phyloP scores from a whole-genome alignment of 1,140 invertebrate species.

The Papilio polyxenes region DNA sequence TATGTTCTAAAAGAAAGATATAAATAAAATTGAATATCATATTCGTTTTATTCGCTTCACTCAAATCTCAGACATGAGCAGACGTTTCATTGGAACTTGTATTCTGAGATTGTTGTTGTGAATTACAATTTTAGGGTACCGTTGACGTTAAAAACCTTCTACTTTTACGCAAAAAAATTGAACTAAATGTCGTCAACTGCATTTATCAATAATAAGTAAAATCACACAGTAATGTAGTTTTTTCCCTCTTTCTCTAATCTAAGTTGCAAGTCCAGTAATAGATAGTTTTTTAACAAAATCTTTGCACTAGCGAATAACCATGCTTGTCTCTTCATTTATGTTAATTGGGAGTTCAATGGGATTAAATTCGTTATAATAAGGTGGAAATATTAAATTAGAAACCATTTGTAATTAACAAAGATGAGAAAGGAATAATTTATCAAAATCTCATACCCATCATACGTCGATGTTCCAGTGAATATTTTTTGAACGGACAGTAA shows the following conservation, averaged over 20 bases:
- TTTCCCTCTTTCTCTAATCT: too few species aligned
- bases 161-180: too few species aligned
- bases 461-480: constrained; percentile 13
- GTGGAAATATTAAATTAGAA: neutral
- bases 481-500: constrained; percentile 6
- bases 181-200: neutral
- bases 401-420: neutral
- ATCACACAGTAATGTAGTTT: too few species aligned
- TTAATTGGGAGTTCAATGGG: neutral
- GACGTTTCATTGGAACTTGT: neutral
- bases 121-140: constrained; percentile 9
- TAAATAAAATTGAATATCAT: neutral
- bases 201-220: too few species aligned
- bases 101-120: neutral
- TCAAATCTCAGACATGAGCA: constrained; percentile 4
- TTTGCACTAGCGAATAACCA: too few species aligned
- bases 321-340: too few species aligned
- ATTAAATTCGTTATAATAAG: neutral
- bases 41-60: constrained; percentile 16
- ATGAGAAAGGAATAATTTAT: neutral
- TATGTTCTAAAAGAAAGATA: neutral
- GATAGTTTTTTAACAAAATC: too few species aligned
- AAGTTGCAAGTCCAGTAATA: too few species aligned
- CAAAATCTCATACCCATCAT: constrained; percentile 10
- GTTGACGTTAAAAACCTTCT: neutral